These are phyloP conservation scores for Bruchidius siliquastri DNA, from an alignment of 2,888 invertebrate genomes.

Conservation along the genomic window DNA sequence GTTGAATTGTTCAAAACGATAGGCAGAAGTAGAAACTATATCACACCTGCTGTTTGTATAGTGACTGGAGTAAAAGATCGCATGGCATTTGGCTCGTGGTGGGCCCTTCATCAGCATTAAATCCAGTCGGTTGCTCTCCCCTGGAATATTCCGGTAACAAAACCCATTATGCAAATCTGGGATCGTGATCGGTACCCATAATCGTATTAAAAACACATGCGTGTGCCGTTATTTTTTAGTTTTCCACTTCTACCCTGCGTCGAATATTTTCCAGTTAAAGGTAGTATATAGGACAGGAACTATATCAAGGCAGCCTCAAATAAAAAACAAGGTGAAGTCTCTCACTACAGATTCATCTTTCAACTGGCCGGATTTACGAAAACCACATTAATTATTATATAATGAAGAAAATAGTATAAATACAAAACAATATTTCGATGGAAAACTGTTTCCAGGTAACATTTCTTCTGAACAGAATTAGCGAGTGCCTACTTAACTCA, in stretches of 20 bases:
- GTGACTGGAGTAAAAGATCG: background rate
- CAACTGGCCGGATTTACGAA: too few species aligned
- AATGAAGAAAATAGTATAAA: too few species aligned
- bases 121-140: background rate
- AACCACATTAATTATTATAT: too few species aligned
- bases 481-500: too few species aligned
- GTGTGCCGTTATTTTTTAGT: constrained; percentile 24
- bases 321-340: too few species aligned
- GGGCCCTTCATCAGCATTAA: background rate
- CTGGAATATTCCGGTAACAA: constrained; percentile 4
- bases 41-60: background rate
- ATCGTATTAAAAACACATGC: constrained; percentile 26
- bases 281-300: background rate
- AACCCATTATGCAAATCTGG: constrained; percentile 26
- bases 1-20: too few species aligned
- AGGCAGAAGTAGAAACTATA: too few species aligned
- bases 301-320: background rate
- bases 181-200: constrained; percentile 25
- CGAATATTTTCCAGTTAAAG: background rate
- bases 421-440: too few species aligned
- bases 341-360: too few species aligned
- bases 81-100: background rate
- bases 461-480: too few species aligned
- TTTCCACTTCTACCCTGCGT: constrained; percentile 10
- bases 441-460: too few species aligned